Conservation (phyloP, 2,113 vertebrate genomes). For the Oreochromis aureus region DNA sequence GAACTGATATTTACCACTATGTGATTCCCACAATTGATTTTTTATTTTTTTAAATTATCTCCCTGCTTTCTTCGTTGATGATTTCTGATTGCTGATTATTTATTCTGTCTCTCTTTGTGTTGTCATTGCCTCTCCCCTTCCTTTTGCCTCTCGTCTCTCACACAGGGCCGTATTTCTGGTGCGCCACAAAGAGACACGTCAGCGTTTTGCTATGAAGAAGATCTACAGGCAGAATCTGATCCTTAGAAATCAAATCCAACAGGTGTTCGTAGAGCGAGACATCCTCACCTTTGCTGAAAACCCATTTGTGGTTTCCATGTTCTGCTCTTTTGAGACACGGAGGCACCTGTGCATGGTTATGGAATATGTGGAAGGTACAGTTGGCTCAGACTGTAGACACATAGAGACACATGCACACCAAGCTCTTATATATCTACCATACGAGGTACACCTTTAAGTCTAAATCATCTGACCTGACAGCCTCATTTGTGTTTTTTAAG, state of each 20-base stretch:
- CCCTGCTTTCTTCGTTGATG: neutral
- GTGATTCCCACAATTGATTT: neutral
- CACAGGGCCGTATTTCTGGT: constrained; percentile 88
- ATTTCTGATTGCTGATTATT: neutral
- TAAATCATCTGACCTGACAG: neutral
- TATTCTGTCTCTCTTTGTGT: neutral
- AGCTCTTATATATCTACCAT: neutral
- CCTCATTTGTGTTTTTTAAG: constrained; percentile 53
- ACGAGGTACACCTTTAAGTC: neutral
- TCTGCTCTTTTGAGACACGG: constrained; percentile 92
- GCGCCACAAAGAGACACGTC: constrained; percentile 85
- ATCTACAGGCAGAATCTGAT: constrained; percentile 96
- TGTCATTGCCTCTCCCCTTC: neutral
- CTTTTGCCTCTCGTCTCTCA: neutral
- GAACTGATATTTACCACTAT: neutral
- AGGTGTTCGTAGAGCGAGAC: constrained; percentile 94
- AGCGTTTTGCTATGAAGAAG: constrained; percentile 96
- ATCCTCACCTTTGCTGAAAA: constrained; percentile 96
- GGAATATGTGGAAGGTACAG: constrained; percentile 94
- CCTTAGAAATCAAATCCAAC: constrained; percentile 94
- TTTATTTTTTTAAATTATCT: neutral
- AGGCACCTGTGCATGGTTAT: constrained; percentile 96
- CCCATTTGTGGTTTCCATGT: constrained; percentile 96
- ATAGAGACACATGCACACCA: neutral
- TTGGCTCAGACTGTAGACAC: neutral